Evolutionary conservation across 2,113 vertebrate species (phyloP), one percentile per base, ranked within the genome.

Genomic region (Passer domesticus): DNA sequence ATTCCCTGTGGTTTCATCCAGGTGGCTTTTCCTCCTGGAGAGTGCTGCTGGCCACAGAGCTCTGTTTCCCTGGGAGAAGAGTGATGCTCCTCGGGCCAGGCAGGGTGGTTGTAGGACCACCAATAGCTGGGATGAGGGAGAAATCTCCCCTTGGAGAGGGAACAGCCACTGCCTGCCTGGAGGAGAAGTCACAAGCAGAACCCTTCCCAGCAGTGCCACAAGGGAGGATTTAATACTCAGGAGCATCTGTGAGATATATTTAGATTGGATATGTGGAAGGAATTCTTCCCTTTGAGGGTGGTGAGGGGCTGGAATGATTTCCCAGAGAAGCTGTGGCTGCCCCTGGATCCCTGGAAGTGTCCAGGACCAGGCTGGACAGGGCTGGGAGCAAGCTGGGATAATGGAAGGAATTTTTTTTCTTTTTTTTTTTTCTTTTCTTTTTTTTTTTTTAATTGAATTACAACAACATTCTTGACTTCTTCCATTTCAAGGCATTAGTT

Each of bases 21-120:
- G 31, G 53, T 0, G 22, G n/a, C 14, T 63, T 44, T 80, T 75
- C 53, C 31, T 28, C 14, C 50, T 21, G 33, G 39, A 22, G 30
- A 25, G 37, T 52, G 41, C n/a, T 55, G 21, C 78, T 58, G 47
- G 15, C 39, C 3, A 1, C 0, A 0, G n/a, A 67, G 60, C 62
- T 75, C 44, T 24, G 30, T 24, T 55, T n/a, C 28, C 62, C 49
- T 15, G 7, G 39, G 28, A 47, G 53, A 16, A 23, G n/a, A 19
- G 5, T 0, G 1, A 2, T 55, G 74, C 18, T 86, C 19, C 22
- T 46, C 1, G 0, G 69, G 68, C 64, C 3, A 4, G 53, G 58
- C 20, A 14, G 22, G 52, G 20, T 50, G 60, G 33, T 12, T 12
- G 16, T 6, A 31, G 52, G 49, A 46, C 16, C 43, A 13, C 28